These are phyloP conservation scores for Eristalis pertinax DNA, from an alignment of 2,888 invertebrate genomes.

Conservation along the genomic window DNA sequence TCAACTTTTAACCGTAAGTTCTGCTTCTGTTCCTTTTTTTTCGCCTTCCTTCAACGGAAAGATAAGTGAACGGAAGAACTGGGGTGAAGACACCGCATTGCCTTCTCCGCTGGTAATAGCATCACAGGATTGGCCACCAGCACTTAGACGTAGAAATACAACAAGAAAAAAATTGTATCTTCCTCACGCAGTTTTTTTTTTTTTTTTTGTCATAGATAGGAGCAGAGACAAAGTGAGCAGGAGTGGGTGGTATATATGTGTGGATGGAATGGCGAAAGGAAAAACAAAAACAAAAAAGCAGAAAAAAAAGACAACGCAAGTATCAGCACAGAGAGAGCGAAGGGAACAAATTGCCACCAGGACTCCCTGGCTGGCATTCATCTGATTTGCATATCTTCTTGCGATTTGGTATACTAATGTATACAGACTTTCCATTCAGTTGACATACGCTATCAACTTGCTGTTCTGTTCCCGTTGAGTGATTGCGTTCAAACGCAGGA, in stretches of 20 bases:
- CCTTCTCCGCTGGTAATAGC: conserved; percentile 15
- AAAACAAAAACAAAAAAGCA: neutral
- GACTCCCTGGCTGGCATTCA: conserved; percentile 22
- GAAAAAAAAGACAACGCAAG: neutral
- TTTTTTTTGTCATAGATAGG: conserved; percentile 5
- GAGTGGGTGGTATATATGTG: neutral
- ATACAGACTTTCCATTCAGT: conserved; percentile 62
- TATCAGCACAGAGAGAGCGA: conserved; percentile 42
- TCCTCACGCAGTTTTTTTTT: conserved; percentile 24
- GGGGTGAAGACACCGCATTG: neutral
- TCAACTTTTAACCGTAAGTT: conserved; percentile 42
- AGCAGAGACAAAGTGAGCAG: neutral
- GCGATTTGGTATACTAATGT: conserved; percentile 64
- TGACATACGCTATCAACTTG: conserved; percentile 69
- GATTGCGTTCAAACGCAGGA: conserved; percentile 61
- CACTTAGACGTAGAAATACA: conserved; percentile 43
- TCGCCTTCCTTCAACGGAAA: conserved; percentile 16
- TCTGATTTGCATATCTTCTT: conserved; percentile 66
- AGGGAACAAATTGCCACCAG: conserved; percentile 60
- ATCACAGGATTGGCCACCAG: conserved; percentile 37
- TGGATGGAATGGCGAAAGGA: neutral
- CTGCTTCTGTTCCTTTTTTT: neutral
- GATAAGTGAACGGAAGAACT: conserved; percentile 41
- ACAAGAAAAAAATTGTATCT: neutral
- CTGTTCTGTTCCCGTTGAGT: conserved; percentile 60